A percentile compares a stretch with the other conserved stretches of the same genome.
Conservation (phyloP, 35 echinoderm and acorn worm genomes). For the Holothuria glaberrima region DNA sequence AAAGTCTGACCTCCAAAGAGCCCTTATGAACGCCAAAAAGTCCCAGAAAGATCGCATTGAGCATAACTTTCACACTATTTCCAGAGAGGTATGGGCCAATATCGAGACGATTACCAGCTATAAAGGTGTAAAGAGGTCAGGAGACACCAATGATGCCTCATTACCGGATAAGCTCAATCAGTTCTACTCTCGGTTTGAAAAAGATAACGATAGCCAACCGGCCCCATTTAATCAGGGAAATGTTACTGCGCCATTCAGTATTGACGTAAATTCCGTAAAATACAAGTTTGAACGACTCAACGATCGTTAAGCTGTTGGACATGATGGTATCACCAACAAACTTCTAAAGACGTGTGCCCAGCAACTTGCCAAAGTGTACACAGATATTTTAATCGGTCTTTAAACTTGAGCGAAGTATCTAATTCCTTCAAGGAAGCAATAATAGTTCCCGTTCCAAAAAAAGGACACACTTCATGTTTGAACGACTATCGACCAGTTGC, state of each 20-base stretch:
- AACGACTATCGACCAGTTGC: conserved; percentile 47
- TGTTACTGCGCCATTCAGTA: background rate
- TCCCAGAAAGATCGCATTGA: conserved; percentile 7
- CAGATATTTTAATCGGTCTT: background rate
- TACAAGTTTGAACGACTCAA: conserved; percentile 8
- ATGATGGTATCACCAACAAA: background rate
- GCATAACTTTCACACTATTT: conserved; percentile 14
- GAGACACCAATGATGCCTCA: too few relatives aligned
- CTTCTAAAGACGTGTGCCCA: background rate
- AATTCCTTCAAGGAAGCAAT: conserved; percentile 4
- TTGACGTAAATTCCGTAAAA: background rate
- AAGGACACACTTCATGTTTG: background rate
- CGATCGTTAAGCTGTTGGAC: background rate
- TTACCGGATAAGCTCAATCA: background rate
- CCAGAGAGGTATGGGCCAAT: conserved; percentile 33
- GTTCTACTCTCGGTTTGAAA: conserved; percentile 5
- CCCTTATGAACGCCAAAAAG: background rate
- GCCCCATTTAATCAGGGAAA: background rate
- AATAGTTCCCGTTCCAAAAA: conserved; percentile 28
- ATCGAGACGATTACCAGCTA: conserved; percentile 1
- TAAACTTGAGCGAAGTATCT: background rate
- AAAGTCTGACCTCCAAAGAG: conserved; percentile 11
- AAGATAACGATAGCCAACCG: background rate
- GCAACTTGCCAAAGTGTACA: conserved; percentile 20
- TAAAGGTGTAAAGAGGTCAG: background rate